Base-by-base conservation (phyloP, 92 coral and sea anemone species). In the Actinernus sp. region DNA sequence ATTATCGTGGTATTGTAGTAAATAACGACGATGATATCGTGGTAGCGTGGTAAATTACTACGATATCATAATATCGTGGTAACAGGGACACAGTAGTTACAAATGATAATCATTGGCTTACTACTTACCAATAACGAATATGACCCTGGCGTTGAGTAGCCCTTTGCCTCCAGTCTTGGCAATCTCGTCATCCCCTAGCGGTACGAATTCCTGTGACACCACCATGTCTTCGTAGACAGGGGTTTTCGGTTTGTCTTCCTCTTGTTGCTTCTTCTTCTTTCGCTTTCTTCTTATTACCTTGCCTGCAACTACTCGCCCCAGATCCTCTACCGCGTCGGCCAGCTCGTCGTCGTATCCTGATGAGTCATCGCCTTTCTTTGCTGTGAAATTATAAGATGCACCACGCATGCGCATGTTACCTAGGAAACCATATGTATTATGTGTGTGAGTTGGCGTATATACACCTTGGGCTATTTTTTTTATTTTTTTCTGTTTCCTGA, bases 41-140 rank as follows among this genome's bases (percentile, higher is more conserved):
- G n/a, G n/a, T n/a, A n/a, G n/a, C n/a, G n/a, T n/a, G n/a, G n/a
- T n/a, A n/a, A n/a, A n/a, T n/a, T n/a, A n/a, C n/a, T n/a, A n/a
- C n/a, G n/a, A n/a, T n/a, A n/a, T n/a, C n/a, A n/a, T n/a, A n/a
- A n/a, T n/a, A n/a, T n/a, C n/a, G n/a, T n/a, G n/a, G n/a, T n/a
- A n/a, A n/a, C n/a, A n/a, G n/a, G n/a, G n/a, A n/a, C n/a, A n/a
- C n/a, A n/a, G n/a, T n/a, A n/a, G n/a, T n/a, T n/a, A n/a, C n/a
- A n/a, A n/a, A n/a, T n/a, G n/a, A n/a, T n/a, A n/a, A n/a, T n/a
- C n/a, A n/a, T n/a, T n/a, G n/a, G n/a, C n/a, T n/a, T n/a, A 25
- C 3, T 7, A 71, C 93, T 31, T 36, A 95, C 99, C 99, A 14
- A 95, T 84, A 50, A 95, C 99, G 68, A 95, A 95, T 51, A 95